Percentiles rank a stretch among this genome's conserved stretches.
phyloP scores from a whole-genome alignment of 2,797 vertebrate genomes.

The Enteromius radiatus region DNA sequence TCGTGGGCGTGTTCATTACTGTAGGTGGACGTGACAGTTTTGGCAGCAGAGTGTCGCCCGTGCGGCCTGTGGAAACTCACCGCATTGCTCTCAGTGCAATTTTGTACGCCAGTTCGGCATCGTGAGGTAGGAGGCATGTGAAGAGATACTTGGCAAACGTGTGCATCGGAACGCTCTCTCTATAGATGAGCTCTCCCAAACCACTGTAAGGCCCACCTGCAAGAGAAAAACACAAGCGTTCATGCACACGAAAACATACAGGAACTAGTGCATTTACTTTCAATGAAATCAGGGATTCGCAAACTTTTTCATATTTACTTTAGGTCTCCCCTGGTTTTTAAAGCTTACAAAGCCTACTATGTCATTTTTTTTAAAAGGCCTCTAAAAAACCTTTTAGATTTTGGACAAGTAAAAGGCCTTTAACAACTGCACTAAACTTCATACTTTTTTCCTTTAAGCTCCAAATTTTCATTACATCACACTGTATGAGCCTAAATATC shows the following conservation, averaged over 20 bases:
- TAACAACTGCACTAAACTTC: background rate
- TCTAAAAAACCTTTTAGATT: background rate
- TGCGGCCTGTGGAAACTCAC: conserved; percentile 76
- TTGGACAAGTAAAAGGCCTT: background rate
- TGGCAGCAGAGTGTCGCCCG: background rate
- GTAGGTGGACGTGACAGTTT: conserved; percentile 1
- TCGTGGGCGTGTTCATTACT: background rate
- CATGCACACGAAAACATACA: conserved; percentile 46
- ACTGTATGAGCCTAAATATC: background rate
- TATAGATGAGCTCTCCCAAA: conserved; percentile 93
- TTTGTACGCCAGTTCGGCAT: conserved; percentile 96
- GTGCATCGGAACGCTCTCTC: conserved; percentile 99
- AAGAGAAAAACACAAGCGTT: conserved; percentile 71
- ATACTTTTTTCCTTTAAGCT: background rate
- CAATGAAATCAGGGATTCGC: background rate
- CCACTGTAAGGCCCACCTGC: conserved; percentile 95
- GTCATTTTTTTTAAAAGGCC: background rate
- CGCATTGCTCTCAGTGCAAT: conserved; percentile 98
- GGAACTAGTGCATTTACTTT: background rate
- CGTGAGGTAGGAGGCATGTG: conserved; percentile 98
- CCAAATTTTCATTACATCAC: background rate
- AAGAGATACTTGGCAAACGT: conserved; percentile 99
- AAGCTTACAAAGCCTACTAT: background rate
- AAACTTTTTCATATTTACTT: background rate
- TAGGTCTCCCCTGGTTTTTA: background rate